Base-by-base conservation (phyloP, 1,140 invertebrate genomes). In the Meloidogyne hapla region DNA sequence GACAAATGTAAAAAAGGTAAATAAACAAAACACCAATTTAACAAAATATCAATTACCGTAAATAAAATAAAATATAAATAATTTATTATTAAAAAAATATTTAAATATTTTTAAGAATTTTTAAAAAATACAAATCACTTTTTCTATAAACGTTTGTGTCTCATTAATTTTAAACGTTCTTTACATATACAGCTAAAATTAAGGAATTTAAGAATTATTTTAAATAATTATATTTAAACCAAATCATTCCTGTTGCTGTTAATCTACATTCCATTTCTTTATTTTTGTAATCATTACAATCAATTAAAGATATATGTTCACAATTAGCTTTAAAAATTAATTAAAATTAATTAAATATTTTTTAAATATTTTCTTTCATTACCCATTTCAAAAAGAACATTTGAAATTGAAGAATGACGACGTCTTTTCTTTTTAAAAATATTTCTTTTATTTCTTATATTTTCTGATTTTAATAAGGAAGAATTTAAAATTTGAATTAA, bases 171-270 rank as follows among this genome's bases (percentile, higher is more conserved):
- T 42, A 70, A 61, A 2, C 71, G 45, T 18, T 64, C 71, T 42
- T 73, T 73, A 38, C 71, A 73, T 25, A 73, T 73, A 64, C 71
- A 73, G n/a, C 71, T 73, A n/a, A 61, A 38, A 64, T 6, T 48
- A 38, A 8, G 23, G n/a, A 25, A 61, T 48, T 42, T 18, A 48
- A n/a, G 13, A 72, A 18, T 74, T 74, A 23, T 77, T 65, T 38
- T 10, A 25, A 15, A 10, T 12, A n/a, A 77, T 74, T 26, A 65
- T 77, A 65, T 74, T 76, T 18, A 75, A 74, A 80, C 48, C 81
- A 82, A 38, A 80, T 74, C 81, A 82, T 82, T 63, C 80, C 81
- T 45, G 81, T 82, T 28, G 81, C 81, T 21, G 81, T 81, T n/a
- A 82, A 33, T 77, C 81, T 78, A 62, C 81, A 82, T 13, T 64